Evolutionary conservation across 2,797 vertebrate species (phyloP).

Genomic region (Galago senegalensis): DNA sequence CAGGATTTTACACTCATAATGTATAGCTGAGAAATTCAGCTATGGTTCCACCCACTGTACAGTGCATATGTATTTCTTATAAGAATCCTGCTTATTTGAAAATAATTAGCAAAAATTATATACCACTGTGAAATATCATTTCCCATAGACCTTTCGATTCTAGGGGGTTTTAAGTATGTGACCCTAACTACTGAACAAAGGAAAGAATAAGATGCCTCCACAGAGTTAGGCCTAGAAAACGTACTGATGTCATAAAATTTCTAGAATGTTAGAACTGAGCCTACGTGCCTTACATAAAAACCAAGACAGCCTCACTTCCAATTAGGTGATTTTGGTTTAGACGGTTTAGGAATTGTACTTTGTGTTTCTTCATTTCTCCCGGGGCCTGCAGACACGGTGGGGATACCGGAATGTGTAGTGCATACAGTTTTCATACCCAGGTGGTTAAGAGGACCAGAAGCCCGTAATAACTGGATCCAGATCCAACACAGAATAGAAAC

Average conservation of each 20-base stretch:
- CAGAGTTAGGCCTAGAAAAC: neutral
- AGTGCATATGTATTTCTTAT: neutral
- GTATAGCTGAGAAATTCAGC: neutral
- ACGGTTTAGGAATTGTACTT: neutral
- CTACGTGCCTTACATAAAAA: neutral
- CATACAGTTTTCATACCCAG: neutral
- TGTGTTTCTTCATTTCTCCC: neutral
- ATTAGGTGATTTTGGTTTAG: neutral
- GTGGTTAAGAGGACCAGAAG: neutral
- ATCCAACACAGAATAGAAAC: neutral
- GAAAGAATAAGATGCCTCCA: neutral
- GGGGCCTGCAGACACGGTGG: neutral
- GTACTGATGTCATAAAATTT: neutral
- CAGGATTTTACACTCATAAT: neutral
- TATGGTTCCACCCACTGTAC: neutral
- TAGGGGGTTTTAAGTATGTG: neutral
- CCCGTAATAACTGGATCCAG: neutral
- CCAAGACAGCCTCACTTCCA: neutral
- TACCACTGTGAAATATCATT: conserved; percentile 23
- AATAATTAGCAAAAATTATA: conserved; percentile 29
- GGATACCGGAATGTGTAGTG: neutral
- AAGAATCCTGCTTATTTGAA: conserved; percentile 38
- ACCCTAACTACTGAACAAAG: neutral
- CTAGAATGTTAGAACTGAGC: neutral
- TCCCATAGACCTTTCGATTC: neutral